Conservation (phyloP, 2,888 invertebrate genomes). For the Lithophane semibrunnea region DNA sequence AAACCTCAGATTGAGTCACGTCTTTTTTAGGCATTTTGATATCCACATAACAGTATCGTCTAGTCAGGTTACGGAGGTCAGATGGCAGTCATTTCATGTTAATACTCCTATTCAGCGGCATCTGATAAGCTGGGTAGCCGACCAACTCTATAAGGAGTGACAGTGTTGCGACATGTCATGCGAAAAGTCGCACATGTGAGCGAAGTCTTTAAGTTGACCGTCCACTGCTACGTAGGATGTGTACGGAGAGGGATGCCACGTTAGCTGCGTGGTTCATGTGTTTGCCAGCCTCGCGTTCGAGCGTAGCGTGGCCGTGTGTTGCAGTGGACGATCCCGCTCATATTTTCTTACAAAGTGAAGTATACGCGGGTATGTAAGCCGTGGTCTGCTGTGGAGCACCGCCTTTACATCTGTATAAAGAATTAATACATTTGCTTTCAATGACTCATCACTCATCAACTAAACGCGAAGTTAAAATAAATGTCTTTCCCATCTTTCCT, state of each 20-base stretch:
- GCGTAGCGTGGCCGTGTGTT: not conserved
- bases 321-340: too few relatives aligned
- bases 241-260: not conserved
- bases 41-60: not conserved
- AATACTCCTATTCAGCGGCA: slow-evolving; percentile 27
- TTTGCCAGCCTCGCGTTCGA: too few relatives aligned
- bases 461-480: slow-evolving; percentile 25
- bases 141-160: slow-evolving; percentile 11
- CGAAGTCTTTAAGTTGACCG: not conserved
- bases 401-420: not conserved
- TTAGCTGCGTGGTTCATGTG: not conserved
- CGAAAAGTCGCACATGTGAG: not conserved
- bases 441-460: slow-evolving; percentile 12
- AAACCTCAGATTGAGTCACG: not conserved
- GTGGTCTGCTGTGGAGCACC: not conserved
- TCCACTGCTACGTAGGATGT: not conserved
- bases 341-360: not conserved
- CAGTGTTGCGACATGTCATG: not conserved
- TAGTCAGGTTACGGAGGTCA: slow-evolving; percentile 8
- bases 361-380: not conserved
- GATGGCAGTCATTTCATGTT: slow-evolving; percentile 1
- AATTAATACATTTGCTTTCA: slow-evolving; percentile 21
- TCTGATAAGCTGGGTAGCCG: slow-evolving; percentile 27
- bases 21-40: not conserved
- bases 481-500: slow-evolving; percentile 15